Conservation (phyloP, 1,140 invertebrate species). For the Drosophila mayri region DNA sequence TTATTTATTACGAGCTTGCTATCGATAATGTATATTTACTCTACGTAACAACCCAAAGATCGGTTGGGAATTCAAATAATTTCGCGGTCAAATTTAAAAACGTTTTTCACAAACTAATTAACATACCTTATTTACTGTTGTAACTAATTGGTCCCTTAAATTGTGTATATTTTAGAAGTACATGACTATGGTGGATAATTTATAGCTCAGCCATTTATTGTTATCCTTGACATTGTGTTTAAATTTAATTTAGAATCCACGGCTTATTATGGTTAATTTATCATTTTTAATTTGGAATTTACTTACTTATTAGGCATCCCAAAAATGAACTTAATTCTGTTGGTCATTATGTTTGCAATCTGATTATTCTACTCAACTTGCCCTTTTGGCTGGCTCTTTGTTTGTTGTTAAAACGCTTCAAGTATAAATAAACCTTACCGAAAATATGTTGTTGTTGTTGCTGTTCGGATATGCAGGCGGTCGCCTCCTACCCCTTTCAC, state of each 20-base stretch:
- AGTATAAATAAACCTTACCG: constrained; percentile 71
- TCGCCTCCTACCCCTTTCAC: constrained; percentile 8
- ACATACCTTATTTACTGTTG: background rate
- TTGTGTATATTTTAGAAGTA: too few relatives aligned
- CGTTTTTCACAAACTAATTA: background rate
- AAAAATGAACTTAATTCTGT: background rate
- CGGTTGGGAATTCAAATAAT: too few relatives aligned
- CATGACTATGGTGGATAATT: too few relatives aligned
- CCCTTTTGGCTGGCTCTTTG: constrained; percentile 46
- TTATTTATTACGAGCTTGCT: too few relatives aligned
- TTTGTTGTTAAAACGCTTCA: constrained; percentile 73
- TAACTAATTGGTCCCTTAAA: background rate
- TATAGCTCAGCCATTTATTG: too few relatives aligned
- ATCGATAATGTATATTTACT: too few relatives aligned
- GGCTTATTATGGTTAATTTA: too few relatives aligned
- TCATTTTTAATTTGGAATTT: too few relatives aligned
- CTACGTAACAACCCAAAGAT: too few relatives aligned
- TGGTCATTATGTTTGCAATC: constrained; percentile 22
- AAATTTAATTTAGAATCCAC: too few relatives aligned
- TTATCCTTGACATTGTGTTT: too few relatives aligned
- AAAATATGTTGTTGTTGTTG: constrained; percentile 47
- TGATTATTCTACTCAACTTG: constrained; percentile 60
- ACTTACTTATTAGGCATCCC: too few relatives aligned
- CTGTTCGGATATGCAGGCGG: constrained; percentile 56
- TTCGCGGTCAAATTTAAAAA: background rate